Evolutionary conservation across 2,888 invertebrate genomes (phyloP).

Genomic region (Oscheius sp.): DNA sequence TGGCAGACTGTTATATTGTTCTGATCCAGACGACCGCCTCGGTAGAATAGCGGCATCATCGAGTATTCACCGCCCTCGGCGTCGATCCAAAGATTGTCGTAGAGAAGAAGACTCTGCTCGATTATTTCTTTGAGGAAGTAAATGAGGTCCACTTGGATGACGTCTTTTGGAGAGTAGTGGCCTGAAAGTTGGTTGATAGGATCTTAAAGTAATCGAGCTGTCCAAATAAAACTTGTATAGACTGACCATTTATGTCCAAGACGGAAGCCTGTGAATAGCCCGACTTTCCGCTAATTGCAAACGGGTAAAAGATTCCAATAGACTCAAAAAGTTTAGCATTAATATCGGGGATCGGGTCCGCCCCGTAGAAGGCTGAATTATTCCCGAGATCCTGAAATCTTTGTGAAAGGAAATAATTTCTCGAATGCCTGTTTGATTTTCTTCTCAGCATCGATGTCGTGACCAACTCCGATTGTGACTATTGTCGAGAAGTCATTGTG

Average conservation of each 20-base stretch:
- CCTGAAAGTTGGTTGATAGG: neutral
- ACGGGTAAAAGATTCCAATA: constrained; percentile 22
- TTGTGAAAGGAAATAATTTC: neutral
- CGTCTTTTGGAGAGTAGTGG: neutral
- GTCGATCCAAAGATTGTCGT: constrained; percentile 35
- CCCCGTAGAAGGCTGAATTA: constrained; percentile 17
- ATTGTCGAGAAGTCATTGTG: neutral
- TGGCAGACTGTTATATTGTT: constrained; percentile 28
- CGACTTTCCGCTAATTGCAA: constrained; percentile 27
- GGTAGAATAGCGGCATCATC: constrained; percentile 18
- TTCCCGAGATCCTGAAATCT: constrained; percentile 16
- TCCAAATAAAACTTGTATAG: neutral
- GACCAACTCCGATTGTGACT: constrained; percentile 28
- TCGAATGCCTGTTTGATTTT: constrained; percentile 13
- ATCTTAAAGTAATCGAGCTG: neutral
- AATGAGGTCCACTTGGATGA: constrained; percentile 23
- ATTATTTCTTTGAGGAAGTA: constrained; percentile 26
- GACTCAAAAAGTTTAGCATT: constrained; percentile 18
- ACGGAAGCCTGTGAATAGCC: constrained; percentile 17
- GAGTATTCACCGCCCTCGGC: constrained; percentile 31
- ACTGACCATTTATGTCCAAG: constrained; percentile 13
- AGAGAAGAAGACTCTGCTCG: neutral
- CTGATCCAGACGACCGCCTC: constrained; percentile 20
- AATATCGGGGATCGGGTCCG: constrained; percentile 10
- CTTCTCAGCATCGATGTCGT: constrained; percentile 12